These are phyloP conservation scores for Macaria liturata DNA, from an alignment of 2,888 invertebrate genomes.

Conservation along the genomic window DNA sequence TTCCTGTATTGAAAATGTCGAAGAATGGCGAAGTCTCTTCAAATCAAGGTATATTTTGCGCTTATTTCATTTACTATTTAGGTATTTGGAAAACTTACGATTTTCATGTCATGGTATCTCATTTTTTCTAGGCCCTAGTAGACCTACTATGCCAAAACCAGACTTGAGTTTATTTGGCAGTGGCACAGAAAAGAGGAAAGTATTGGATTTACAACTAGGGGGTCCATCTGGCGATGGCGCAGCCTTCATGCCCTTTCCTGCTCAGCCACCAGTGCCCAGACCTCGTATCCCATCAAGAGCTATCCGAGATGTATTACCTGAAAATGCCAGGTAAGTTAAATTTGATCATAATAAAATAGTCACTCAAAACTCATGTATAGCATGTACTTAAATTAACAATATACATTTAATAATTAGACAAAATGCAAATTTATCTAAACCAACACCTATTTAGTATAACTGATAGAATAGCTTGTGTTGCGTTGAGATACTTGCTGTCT, in stretches of 20 bases:
- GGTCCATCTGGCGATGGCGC: constrained; percentile 75
- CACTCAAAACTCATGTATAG: no score
- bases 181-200: constrained; percentile 80
- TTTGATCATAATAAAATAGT: no score
- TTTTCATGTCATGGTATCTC: constrained; percentile 20
- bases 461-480: no score
- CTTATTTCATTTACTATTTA: constrained; percentile 22
- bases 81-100: neutral
- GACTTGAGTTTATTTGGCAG: constrained; percentile 70
- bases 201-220: constrained; percentile 82
- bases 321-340: constrained; percentile 66
- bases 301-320: constrained; percentile 76
- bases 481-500: no score
- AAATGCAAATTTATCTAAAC: no score
- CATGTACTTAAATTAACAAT: no score
- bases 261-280: constrained; percentile 57
- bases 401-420: no score
- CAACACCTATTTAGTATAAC: no score
- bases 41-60: constrained; percentile 78
- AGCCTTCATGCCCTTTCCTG: constrained; percentile 78
- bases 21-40: constrained; percentile 88
- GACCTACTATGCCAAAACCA: constrained; percentile 72
- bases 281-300: constrained; percentile 69
- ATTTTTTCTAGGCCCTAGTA: constrained; percentile 66
- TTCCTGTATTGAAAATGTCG: constrained; percentile 83